These are phyloP conservation scores for Acanthis flammea DNA, from an alignment of 2,797 vertebrate species.

Conservation along the genomic window DNA sequence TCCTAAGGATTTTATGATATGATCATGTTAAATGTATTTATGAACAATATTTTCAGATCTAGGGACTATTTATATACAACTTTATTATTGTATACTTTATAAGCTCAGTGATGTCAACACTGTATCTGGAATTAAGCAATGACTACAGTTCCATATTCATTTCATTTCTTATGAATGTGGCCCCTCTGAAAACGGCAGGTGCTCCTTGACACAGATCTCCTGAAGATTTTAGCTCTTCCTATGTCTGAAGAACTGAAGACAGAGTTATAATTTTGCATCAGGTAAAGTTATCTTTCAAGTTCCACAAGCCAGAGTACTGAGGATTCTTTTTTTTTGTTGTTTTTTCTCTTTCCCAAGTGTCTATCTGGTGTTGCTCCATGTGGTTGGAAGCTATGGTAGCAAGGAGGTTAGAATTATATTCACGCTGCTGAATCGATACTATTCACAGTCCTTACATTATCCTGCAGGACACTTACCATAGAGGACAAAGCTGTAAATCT, in stretches of 20 bases:
- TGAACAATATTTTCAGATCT: background rate
- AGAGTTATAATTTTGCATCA: background rate
- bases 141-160: background rate
- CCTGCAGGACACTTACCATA: background rate
- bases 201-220: background rate
- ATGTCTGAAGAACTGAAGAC: background rate
- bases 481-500: conserved; percentile 51
- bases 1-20: background rate
- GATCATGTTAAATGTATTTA: background rate
- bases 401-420: background rate
- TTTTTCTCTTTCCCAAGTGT: background rate
- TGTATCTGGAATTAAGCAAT: background rate
- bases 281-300: background rate
- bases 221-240: background rate
- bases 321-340: too few relatives aligned
- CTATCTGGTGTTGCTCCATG: background rate
- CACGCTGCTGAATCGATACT: background rate
- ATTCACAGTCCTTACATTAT: background rate
- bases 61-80: background rate
- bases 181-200: rapidly evolving
- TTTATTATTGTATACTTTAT: background rate
- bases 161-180: background rate
- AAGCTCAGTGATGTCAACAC: background rate
- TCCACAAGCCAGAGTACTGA: background rate
- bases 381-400: background rate